Conservation (phyloP, 1,140 invertebrate genomes). For the Coelopa frigida region DNA sequence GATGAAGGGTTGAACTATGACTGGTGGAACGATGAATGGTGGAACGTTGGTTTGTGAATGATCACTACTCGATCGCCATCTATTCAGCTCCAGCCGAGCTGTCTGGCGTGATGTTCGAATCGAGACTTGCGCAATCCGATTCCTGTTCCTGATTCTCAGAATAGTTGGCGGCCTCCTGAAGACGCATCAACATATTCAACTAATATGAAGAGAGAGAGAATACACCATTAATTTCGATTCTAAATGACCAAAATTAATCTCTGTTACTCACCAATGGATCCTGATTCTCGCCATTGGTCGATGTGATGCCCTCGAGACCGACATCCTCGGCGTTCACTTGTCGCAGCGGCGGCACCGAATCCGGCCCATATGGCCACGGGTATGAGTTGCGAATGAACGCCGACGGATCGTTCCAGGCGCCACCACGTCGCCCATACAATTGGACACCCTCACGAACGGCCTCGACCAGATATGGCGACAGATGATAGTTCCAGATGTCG, state of each 20-base stretch:
- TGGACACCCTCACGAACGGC: constrained; percentile 87
- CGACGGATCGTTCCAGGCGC: constrained; percentile 80
- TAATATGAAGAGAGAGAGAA: constrained; percentile 47
- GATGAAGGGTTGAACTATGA: too few species aligned
- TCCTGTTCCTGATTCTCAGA: constrained; percentile 78
- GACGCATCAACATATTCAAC: constrained; percentile 90
- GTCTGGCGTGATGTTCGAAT: constrained; percentile 61
- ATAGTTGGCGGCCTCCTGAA: constrained; percentile 91
- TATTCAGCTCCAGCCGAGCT: constrained; percentile 51
- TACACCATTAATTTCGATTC: constrained; percentile 6
- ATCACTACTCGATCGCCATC: too few species aligned
- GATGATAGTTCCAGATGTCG: constrained; percentile 95
- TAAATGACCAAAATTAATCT: constrained; percentile 15
- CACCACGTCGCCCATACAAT: constrained; percentile 64
- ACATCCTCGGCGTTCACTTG: constrained; percentile 54
- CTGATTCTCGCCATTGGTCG: constrained; percentile 47
- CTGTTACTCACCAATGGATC: constrained; percentile 41
- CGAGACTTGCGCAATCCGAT: constrained; percentile 70
- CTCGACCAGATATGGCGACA: constrained; percentile 89
- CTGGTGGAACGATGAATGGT: too few species aligned
- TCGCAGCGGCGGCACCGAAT: constrained; percentile 39
- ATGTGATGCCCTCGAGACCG: constrained; percentile 51
- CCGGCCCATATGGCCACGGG: constrained; percentile 67
- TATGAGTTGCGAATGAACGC: constrained; percentile 84
- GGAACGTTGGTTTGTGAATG: too few species aligned